A percentile compares a stretch with the other conserved stretches of the same genome.
phyloP scores from a whole-genome alignment of 2,888 invertebrate genomes.

The Leucoptera coffeella region DNA sequence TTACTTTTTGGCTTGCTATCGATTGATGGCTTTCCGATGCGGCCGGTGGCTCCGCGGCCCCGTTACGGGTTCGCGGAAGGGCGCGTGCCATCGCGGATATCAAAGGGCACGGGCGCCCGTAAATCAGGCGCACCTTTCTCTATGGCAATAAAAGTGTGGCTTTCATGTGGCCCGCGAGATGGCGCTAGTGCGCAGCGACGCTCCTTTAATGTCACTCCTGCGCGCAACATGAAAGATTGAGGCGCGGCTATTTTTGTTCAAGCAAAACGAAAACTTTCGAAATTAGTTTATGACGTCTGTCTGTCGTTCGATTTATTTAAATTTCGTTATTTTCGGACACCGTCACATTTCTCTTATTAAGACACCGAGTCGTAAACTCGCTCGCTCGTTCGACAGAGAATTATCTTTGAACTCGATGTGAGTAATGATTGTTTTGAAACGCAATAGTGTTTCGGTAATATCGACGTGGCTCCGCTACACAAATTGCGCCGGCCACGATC shows the following conservation, averaged over 20 bases:
- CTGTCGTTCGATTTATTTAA: conserved; percentile 53
- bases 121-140: conserved; percentile 39
- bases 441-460: too few species aligned
- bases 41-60: too few species aligned
- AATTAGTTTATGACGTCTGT: conserved; percentile 54
- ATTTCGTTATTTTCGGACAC: conserved; percentile 47
- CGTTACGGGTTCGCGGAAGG: too few species aligned
- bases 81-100: too few species aligned
- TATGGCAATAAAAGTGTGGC: conserved; percentile 21
- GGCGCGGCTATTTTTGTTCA: conserved; percentile 44
- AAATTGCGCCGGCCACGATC: too few species aligned
- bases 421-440: too few species aligned
- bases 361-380: conserved; percentile 28
- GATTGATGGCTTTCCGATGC: too few species aligned
- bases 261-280: conserved; percentile 50
- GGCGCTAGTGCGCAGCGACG: conserved; percentile 35
- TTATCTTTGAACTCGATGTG: conserved; percentile 28
- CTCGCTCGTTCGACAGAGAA: conserved; percentile 29
- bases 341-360: conserved; percentile 33
- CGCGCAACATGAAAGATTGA: conserved; percentile 46
- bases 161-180: conserved; percentile 35
- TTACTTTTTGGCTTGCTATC: too few species aligned
- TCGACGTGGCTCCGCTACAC: too few species aligned
- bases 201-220: conserved; percentile 43
- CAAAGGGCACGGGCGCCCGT: too few species aligned